phyloP scores from a whole-genome alignment of 2,888 invertebrate species.

The Macropis europaea region DNA sequence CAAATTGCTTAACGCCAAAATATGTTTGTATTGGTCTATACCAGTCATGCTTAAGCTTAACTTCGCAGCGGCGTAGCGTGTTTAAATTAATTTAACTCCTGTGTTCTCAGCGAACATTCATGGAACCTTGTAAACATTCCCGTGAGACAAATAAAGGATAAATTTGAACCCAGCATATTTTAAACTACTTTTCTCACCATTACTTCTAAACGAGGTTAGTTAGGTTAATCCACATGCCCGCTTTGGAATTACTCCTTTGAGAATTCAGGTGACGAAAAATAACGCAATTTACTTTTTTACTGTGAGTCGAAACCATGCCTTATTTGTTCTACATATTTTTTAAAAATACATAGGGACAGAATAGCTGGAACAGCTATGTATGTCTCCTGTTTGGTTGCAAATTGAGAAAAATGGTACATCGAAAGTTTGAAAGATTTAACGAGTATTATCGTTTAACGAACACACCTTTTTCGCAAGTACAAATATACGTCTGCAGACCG shows the following conservation, averaged over 20 bases:
- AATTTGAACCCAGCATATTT: not conserved
- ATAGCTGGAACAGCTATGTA: no score
- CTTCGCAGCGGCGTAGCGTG: not conserved
- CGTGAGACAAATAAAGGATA: not conserved
- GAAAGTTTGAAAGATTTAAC: no score
- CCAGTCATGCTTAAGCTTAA: constrained; percentile 14
- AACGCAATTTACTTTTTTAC: not conserved
- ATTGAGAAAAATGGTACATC: no score
- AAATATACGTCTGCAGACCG: no score
- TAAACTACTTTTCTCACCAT: constrained; percentile 11
- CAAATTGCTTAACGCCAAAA: no score
- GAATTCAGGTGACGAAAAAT: not conserved
- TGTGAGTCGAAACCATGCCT: no score
- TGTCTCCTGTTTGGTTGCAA: no score
- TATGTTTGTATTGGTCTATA: no score
- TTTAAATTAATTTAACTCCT: constrained; percentile 8
- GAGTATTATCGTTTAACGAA: no score
- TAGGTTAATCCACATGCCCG: not conserved
- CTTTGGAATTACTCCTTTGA: constrained; percentile 1
- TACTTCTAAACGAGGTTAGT: constrained; percentile 9
- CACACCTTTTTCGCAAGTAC: no score
- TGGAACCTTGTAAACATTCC: constrained; percentile 15
- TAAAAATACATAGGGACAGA: no score
- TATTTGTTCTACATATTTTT: no score
- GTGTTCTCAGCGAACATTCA: constrained; percentile 8